Base-by-base conservation (phyloP, 2,888 invertebrate genomes). In the Hipparchia sbordonii region DNA sequence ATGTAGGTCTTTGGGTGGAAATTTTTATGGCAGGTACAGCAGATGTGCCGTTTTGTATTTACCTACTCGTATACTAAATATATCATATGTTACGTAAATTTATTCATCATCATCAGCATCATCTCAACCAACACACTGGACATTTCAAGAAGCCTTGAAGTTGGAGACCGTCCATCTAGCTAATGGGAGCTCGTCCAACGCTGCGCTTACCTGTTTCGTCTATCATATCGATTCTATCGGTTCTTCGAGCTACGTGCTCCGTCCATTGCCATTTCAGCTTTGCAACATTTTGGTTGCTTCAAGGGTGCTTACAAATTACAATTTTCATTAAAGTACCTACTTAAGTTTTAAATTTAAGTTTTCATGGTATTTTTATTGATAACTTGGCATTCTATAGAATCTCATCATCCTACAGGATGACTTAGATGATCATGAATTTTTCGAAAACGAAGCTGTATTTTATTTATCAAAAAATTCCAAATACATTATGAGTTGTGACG, bases 1-100 rank as follows among this genome's bases (percentile, higher is more conserved):
- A 67, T 67, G 46, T 13, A 63, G 12, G 65, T 52, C 33, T 51
- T 45, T 46, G 46, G 56, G 46, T 67, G 46, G 57, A 56, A 10
- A 67, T 67, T 54, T 39, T 69, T 61, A n/a, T n/a, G 54, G n/a
- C 13, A 23, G 23, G 57, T 39, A 54, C 6, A 10, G 52, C 9
- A 69, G 13, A 57, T 57, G 57, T 23, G 8, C 2, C 23, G 52
- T 52, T 52, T 52, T 57, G 57, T 23, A 57, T 57, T 8, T 57
- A 39, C 39, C 39, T 39, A 52, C 12, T 12, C 3, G 52, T 52
- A 12, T 5, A 5, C 52, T 52, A 23, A 23, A 23, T 23, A 52
- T 52, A 52, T 4, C 12, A 39, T 0, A 23, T 23, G 23, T 23
- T 23, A 23, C 23, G 39, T 39, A 39, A 39, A 39, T 39, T 4